Evolutionary conservation across 2,797 vertebrate species (phyloP), one percentile per base, ranked within the genome.

Genomic region (Aeoliscus strigatus): DNA sequence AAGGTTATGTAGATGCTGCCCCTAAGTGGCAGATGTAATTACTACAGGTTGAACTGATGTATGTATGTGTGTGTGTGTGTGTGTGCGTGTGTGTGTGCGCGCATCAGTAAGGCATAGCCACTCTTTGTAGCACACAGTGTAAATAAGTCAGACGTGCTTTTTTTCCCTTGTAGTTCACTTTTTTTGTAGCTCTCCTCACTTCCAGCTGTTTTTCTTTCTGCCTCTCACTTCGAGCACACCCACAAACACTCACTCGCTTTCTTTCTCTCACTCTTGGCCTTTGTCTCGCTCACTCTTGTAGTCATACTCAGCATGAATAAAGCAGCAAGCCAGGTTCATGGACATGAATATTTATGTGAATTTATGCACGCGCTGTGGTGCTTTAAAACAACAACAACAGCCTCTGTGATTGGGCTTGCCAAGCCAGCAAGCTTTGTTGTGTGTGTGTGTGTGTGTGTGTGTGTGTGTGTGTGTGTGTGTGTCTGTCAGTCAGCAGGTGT

Each of bases 21-120:
- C 87, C 89, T 89, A 89, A 90, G 89, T 86, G 86, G 88, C 84
- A 86, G 77, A 65, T 79, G 69, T 83, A 88, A 88, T 89, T 89
- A 91, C 89, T 91, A 81, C 90, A 91, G 67, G 75, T 37, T 80
- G 66, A 76, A 75, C 76, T 53, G 41, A 43, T 11, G 15, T 79
- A 79, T 4, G 17, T 41, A 51, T 24, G 48, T 41, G 41, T 48
- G 52, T 17, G 10, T 59, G 37, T 41, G 28, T 39, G 49, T 70
- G 60, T 58, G 42, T 27, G 16, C 26, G 14, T 26, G 14, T 15
- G 6, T 29, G 30, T 49, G 38, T 46, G 27, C 30, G 34, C 39
- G 34, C 43, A 24, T 21, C 34, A 34, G 29, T 28, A 21, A 37
- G 28, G 39, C 42, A 39, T 50, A 23, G n/a, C 41, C 77, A 74